These are phyloP conservation scores for Beroe ovata DNA, from an alignment of 37 sponge, comb jelly and placozoan genomes.

Conservation along the genomic window DNA sequence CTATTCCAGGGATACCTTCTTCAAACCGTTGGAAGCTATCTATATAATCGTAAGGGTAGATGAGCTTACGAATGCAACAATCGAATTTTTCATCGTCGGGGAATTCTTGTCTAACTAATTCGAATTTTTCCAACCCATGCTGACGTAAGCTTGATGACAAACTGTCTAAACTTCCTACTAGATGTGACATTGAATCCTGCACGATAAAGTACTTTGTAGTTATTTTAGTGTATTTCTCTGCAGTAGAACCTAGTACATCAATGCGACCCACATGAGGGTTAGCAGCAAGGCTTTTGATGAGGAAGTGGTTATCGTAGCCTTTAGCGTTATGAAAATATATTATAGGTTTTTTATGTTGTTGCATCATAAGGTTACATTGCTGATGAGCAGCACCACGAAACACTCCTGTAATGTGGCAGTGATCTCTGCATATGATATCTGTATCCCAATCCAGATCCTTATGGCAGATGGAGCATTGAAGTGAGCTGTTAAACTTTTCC, in stretches of 20 bases:
- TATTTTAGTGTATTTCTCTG: background rate
- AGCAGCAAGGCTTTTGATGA: background rate
- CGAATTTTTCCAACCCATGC: background rate
- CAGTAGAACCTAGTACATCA: background rate
- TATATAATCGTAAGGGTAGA: conserved; percentile 30
- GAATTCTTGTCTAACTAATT: background rate
- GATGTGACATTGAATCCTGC: conserved; percentile 26
- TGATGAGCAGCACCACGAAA: conserved; percentile 26
- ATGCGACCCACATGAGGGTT: background rate
- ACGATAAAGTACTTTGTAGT: background rate
- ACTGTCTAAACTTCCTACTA: background rate
- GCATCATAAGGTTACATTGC: background rate
- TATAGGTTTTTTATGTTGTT: background rate
- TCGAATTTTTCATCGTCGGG: background rate
- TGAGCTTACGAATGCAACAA: background rate
- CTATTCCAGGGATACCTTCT: background rate
- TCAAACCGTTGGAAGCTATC: background rate
- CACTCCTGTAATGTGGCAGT: conserved; percentile 8
- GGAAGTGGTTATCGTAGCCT: conserved; percentile 27
- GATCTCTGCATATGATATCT: background rate
- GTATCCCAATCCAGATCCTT: background rate
- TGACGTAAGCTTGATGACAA: background rate
- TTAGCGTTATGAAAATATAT: conserved; percentile 31
- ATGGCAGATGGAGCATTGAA: background rate
- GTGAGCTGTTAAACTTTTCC: background rate